phyloP scores from a whole-genome alignment of 2,888 invertebrate species.

The Polydrusus cervinus region DNA sequence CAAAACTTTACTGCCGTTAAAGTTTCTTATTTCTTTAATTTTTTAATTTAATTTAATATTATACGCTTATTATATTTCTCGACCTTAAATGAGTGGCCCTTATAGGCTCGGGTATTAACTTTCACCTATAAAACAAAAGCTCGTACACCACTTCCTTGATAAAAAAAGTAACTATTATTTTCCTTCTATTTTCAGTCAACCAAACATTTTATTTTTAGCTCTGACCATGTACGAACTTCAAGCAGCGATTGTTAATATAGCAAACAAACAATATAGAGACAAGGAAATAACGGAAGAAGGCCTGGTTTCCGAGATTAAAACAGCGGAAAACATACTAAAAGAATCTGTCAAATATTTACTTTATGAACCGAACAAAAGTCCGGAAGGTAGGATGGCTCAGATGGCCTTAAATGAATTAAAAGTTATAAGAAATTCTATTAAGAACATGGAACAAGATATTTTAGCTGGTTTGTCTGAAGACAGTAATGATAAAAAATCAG shows the following conservation, averaged over 20 bases:
- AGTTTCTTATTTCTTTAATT: too few species aligned
- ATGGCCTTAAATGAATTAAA: conserved; percentile 80
- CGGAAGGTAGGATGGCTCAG: conserved; percentile 81
- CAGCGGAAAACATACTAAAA: conserved; percentile 76
- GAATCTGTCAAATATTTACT: conserved; percentile 79
- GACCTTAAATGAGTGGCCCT: too few species aligned
- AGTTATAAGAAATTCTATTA: conserved; percentile 63
- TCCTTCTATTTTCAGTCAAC: background rate
- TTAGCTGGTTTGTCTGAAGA: conserved; percentile 25
- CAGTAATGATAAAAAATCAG: conserved; percentile 32
- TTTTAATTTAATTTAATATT: too few species aligned
- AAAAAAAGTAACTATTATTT: too few species aligned
- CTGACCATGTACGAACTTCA: conserved; percentile 86
- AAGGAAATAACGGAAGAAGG: conserved; percentile 75
- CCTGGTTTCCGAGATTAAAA: conserved; percentile 75
- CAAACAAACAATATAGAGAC: conserved; percentile 77
- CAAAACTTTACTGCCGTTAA: too few species aligned
- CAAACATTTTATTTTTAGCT: conserved; percentile 71
- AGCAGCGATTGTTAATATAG: conserved; percentile 78
- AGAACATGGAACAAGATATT: conserved; percentile 55
- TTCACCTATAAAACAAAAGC: too few species aligned
- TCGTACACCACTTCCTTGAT: too few species aligned
- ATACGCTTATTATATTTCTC: too few species aligned
- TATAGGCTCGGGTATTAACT: too few species aligned
- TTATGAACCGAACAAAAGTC: conserved; percentile 81